phyloP scores from a whole-genome alignment of 1,140 invertebrate genomes.

The Cherax quadricarinatus region DNA sequence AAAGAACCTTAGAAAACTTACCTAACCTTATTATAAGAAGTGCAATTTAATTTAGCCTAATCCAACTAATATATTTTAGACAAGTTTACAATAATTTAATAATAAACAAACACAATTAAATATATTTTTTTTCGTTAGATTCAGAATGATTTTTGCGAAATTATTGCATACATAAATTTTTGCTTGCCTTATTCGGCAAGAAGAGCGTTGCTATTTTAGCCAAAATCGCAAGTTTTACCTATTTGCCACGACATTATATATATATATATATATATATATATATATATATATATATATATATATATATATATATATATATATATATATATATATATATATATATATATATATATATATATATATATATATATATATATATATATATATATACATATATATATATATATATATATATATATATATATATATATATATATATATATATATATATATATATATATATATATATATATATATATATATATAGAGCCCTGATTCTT shows the following conservation, averaged over 20 bases:
- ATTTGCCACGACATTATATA: neutral
- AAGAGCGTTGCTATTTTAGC: no score
- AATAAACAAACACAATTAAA: no score
- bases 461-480: neutral
- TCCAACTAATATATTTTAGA: no score
- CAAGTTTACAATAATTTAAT: no score
- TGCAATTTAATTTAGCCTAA: no score
- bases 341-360: slow-evolving; percentile 6
- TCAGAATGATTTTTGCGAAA: no score
- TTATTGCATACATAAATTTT: no score
- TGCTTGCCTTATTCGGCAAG: no score
- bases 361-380: neutral
- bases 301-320: neutral
- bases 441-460: neutral
- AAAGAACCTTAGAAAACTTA: no score
- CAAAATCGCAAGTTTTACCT: no score
- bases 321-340: slow-evolving; percentile 4
- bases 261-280: slow-evolving; percentile 21
- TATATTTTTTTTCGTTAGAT: no score
- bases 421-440: neutral
- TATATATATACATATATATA: neutral
- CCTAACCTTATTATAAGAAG: no score
- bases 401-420: neutral
- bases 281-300: slow-evolving; percentile 20
- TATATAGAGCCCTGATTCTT: neutral